phyloP scores from a whole-genome alignment of 2,113 vertebrate genomes.

The Tauraco erythrolophus region DNA sequence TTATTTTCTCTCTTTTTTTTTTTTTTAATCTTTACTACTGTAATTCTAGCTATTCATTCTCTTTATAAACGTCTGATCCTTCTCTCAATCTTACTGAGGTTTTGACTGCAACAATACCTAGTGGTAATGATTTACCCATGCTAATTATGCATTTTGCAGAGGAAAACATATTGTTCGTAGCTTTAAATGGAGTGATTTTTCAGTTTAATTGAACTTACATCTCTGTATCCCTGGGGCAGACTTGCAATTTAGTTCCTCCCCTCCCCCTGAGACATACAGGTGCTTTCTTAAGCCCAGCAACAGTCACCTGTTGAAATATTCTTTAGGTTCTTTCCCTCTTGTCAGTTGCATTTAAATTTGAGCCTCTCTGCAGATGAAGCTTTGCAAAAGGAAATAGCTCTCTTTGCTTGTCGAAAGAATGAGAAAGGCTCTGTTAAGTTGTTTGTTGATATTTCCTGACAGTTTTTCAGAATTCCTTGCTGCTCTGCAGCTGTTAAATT shows the following conservation, averaged over 20 bases:
- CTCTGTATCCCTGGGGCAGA: not conserved
- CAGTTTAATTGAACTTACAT: conserved; percentile 30
- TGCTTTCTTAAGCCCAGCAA: not conserved
- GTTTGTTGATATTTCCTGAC: conserved; percentile 57
- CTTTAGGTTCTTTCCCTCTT: not conserved
- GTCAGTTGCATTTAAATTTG: not conserved
- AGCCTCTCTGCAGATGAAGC: not conserved
- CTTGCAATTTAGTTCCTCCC: not conserved
- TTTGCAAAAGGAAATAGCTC: not conserved
- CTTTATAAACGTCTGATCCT: not conserved
- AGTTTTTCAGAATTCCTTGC: conserved; percentile 29
- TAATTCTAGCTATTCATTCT: not conserved
- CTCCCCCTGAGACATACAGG: not conserved
- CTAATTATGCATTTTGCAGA: not conserved
- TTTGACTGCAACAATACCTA: not conserved
- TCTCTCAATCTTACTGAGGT: not conserved
- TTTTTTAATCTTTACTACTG: not conserved
- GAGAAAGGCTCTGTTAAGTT: conserved; percentile 9
- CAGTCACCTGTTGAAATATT: conserved; percentile 20
- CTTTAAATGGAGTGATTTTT: conserved; percentile 20
- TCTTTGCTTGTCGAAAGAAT: not conserved
- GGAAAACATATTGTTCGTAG: not conserved
- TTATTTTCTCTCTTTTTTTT: not conserved
- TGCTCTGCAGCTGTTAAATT: conserved; percentile 62
- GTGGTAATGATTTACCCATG: conserved; percentile 24